Evolutionary conservation across 2,113 vertebrate genomes (phyloP).

Genomic region (Copsychus sechellarum): DNA sequence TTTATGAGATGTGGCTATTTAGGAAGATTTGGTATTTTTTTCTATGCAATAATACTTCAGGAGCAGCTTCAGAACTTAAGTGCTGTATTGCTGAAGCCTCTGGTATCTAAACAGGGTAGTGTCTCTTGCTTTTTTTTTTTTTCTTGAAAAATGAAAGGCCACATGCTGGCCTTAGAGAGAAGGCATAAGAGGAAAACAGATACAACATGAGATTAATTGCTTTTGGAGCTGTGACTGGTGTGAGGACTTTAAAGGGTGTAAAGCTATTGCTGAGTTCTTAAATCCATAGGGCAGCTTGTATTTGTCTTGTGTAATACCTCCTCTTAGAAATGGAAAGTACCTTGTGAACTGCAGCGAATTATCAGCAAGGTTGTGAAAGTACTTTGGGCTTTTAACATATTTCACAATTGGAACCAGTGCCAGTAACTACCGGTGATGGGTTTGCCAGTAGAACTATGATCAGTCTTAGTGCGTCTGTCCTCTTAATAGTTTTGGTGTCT

Average conservation of each 20-base stretch:
- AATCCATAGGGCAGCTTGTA: background rate
- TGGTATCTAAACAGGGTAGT: background rate
- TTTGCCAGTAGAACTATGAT: background rate
- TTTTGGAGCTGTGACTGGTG: background rate
- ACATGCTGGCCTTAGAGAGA: background rate
- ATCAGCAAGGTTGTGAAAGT: background rate
- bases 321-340: constrained; percentile 31
- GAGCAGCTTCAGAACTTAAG: background rate
- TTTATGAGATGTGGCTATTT: background rate
- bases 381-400: background rate
- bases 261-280: background rate
- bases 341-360: background rate
- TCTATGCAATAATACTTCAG: background rate
- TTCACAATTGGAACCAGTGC: background rate
- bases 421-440: background rate
- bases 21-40: background rate
- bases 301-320: constrained; percentile 16
- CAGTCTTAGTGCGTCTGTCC: background rate
- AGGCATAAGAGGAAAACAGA: background rate
- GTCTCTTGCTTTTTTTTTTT: background rate
- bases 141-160: background rate
- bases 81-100: background rate
- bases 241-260: background rate
- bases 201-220: background rate
- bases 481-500: background rate